These are phyloP conservation scores for Dynastes tityus DNA, from an alignment of 2,888 invertebrate species.

Conservation along the genomic window DNA sequence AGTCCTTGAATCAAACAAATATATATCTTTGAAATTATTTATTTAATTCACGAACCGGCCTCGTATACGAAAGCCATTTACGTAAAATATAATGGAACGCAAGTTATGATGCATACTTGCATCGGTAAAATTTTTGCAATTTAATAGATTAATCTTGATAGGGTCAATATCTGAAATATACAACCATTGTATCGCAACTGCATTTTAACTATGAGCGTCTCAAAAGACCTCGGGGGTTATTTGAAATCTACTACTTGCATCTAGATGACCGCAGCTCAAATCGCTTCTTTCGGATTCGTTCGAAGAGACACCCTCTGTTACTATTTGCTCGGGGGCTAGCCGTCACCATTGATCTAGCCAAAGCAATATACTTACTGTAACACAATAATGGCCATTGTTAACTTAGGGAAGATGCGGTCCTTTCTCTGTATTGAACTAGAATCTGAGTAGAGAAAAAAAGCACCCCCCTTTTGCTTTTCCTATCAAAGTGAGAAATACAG, in stretches of 20 bases:
- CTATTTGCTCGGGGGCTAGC: constrained; percentile 59
- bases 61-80: too few relatives aligned
- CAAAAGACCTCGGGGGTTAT: constrained; percentile 49
- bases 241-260: constrained; percentile 59
- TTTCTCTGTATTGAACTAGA: constrained; percentile 60
- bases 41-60: too few relatives aligned
- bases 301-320: constrained; percentile 61
- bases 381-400: constrained; percentile 67
- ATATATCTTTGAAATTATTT: too few relatives aligned
- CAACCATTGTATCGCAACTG: constrained; percentile 48
- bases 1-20: too few relatives aligned
- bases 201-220: constrained; percentile 54
- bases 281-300: constrained; percentile 61
- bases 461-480: constrained; percentile 53
- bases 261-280: constrained; percentile 64
- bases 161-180: constrained; percentile 25
- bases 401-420: constrained; percentile 62
- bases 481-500: constrained; percentile 49
- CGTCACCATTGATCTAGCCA: constrained; percentile 65
- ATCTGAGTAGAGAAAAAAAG: constrained; percentile 51
- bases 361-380: constrained; percentile 67
- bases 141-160: constrained; percentile 27
- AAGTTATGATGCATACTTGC: too few relatives aligned
- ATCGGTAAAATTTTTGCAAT: neutral
- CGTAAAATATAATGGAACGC: too few relatives aligned